Base-by-base conservation (phyloP, 2,797 vertebrate species). In the Podarcis siculus region DNA sequence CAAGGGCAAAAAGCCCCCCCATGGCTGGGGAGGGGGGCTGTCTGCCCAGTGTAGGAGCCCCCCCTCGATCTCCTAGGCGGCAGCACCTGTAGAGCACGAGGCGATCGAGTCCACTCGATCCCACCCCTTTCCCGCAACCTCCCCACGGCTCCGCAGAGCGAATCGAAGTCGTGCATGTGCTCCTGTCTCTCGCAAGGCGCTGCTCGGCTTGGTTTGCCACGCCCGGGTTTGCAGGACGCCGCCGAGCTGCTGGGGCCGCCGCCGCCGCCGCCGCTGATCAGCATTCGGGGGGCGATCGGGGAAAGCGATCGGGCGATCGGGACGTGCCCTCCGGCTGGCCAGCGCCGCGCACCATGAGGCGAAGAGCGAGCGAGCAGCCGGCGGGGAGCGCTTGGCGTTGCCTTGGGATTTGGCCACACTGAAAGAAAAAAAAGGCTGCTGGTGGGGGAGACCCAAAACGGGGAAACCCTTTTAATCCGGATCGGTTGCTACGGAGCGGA, bases 331-430 rank as follows among this genome's bases (percentile, higher is more conserved):
- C 78, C 55, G 71, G 87, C 85, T 66, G 87, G 85, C 49, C 49
- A 55, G 49, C 42, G 89, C 45, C 64, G 91, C 39, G 79, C 89
- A 61, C 30, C 82, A 79, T 85, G 87, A 25, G 90, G 79, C 19
- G 84, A 45, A 67, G 86, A 49, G 82, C 23, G 39, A n/a, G 81
- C 32, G 37, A 12, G 75, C 81, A 42, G 49, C 75, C 66, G 89
- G 79, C 79, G 79, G 69, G 64, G 1, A 66, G 76, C 77, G 64
- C 79, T 5, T 80, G 35, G 86, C 5, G 76, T 55, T 73, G 88
- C 89, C 66, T 82, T 39, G 89, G 90, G 90, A 32, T 94, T 94
- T 91, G 91, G 92, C 91, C 92, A 49, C 92, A 83, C 90, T 88
- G 91, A 95, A 84, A 21, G 10, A 21, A 19, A 77, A 84, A 21